These are phyloP conservation scores for Noturus placidus DNA, from an alignment of 2,113 vertebrate species.

Conservation along the genomic window DNA sequence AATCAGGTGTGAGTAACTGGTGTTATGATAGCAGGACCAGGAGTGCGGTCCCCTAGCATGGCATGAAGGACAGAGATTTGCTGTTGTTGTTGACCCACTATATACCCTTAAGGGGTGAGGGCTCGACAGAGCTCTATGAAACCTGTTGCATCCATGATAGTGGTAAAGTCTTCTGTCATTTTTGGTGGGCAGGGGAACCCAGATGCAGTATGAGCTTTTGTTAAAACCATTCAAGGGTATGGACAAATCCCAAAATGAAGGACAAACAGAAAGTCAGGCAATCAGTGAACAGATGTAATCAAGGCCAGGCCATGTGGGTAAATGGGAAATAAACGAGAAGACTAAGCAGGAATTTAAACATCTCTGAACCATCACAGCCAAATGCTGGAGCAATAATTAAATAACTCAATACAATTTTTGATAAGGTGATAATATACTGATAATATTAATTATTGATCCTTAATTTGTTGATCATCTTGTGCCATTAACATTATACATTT, in stretches of 20 bases:
- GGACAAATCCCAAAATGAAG: neutral
- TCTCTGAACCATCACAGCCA: neutral
- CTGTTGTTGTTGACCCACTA: neutral
- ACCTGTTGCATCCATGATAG: neutral
- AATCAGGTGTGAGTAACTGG: neutral
- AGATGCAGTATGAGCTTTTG: neutral
- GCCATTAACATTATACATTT: neutral
- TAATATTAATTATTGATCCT: neutral
- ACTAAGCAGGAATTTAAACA: neutral
- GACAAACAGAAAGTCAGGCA: neutral
- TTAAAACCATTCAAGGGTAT: neutral
- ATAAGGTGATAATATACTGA: neutral
- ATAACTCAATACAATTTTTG: neutral
- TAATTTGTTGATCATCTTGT: neutral
- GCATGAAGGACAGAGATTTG: neutral
- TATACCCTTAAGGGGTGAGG: neutral
- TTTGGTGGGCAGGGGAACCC: neutral
- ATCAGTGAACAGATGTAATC: neutral
- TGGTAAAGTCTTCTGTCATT: neutral
- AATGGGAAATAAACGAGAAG: neutral
- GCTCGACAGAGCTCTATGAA: neutral
- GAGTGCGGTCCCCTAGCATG: neutral
- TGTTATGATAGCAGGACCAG: neutral
- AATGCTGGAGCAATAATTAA: neutral
- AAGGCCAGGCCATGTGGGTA: neutral